These are phyloP conservation scores for Oasisia sp. DNA, from an alignment of 2,888 invertebrate species.

Conservation along the genomic window DNA sequence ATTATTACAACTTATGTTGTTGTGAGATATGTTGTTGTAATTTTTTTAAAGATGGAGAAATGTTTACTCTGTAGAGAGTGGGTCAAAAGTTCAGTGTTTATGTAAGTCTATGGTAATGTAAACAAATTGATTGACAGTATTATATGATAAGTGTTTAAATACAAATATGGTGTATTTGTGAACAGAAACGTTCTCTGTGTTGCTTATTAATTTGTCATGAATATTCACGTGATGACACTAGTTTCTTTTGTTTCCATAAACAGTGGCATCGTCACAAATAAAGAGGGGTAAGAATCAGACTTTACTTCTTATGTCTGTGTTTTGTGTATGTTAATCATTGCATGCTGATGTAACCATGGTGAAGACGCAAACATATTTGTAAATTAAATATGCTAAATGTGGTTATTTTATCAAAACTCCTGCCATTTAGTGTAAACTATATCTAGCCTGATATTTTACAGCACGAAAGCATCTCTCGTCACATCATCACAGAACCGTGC, in stretches of 20 bases:
- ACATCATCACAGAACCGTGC: neutral
- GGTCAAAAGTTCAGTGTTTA: conserved; percentile 13
- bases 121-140: neutral
- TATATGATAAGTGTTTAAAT: neutral
- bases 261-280: conserved; percentile 25
- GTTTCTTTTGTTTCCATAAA: neutral
- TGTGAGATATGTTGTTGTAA: neutral
- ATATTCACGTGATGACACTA: conserved; percentile 7
- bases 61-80: neutral
- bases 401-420: too few species aligned
- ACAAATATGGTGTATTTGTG: neutral
- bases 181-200: neutral
- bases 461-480: neutral
- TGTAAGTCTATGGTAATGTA: neutral
- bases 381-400: neutral
- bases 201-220: neutral
- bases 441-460: too few species aligned
- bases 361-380: neutral
- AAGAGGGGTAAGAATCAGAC: conserved; percentile 21
- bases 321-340: conserved; percentile 9
- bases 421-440: too few species aligned
- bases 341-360: conserved; percentile 4
- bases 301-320: neutral
- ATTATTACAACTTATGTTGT: neutral
- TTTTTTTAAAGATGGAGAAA: neutral